phyloP scores from a whole-genome alignment of 2,888 invertebrate genomes.

The Peribatodes rhomboidaria region DNA sequence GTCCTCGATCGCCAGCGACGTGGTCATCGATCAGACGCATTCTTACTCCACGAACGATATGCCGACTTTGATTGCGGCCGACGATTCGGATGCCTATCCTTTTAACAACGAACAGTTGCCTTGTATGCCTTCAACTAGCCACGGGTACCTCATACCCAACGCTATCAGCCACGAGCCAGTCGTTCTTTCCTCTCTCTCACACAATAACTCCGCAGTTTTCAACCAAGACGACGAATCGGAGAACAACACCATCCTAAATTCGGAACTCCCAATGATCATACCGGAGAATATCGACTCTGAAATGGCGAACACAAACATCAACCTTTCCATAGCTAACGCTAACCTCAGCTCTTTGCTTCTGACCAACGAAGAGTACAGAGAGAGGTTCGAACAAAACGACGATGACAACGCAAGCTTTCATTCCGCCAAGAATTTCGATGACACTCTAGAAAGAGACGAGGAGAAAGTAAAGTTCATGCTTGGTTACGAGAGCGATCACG shows the following conservation, averaged over 20 bases:
- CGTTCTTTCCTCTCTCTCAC: slow-evolving; percentile 83
- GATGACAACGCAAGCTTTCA: slow-evolving; percentile 72
- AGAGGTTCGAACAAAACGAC: slow-evolving; percentile 64
- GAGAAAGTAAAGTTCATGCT: slow-evolving; percentile 80
- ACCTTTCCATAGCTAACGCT: slow-evolving; percentile 87
- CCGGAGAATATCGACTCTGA: slow-evolving; percentile 77
- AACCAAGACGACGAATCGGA: slow-evolving; percentile 74
- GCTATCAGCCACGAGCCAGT: slow-evolving; percentile 87
- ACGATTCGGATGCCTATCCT: slow-evolving; percentile 63
- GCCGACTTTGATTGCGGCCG: slow-evolving; percentile 71
- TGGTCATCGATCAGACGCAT: slow-evolving; percentile 75
- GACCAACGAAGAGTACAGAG: slow-evolving; percentile 80
- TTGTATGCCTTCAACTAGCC: slow-evolving; percentile 88
- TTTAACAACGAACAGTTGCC: slow-evolving; percentile 76
- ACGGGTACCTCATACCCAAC: slow-evolving; percentile 88
- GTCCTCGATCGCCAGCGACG: slow-evolving; percentile 74
- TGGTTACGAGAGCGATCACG: slow-evolving; percentile 82
- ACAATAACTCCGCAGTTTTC: slow-evolving; percentile 80
- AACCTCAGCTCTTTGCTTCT: slow-evolving; percentile 87
- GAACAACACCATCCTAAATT: slow-evolving; percentile 62
- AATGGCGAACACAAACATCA: slow-evolving; percentile 80
- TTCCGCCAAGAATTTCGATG: slow-evolving; percentile 63
- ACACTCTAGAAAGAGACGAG: slow-evolving; percentile 64
- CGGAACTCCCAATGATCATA: slow-evolving; percentile 74
- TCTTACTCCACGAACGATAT: slow-evolving; percentile 81